Percentiles rank a stretch among this genome's conserved stretches.
phyloP scores from a whole-genome alignment of 2,797 vertebrate genomes.

The Rhinophrynus dorsalis region DNA sequence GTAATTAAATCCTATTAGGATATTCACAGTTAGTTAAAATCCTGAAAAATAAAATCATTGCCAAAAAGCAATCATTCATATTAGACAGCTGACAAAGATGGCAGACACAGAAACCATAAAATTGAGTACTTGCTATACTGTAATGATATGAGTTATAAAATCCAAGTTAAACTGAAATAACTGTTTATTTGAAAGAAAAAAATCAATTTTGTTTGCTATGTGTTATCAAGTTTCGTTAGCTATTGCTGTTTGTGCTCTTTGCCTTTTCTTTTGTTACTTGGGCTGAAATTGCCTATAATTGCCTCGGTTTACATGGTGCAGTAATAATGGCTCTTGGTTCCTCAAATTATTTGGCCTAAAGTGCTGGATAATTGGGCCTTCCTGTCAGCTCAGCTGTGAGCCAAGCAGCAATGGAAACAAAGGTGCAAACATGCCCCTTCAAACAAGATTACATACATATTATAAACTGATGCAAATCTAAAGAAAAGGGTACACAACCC shows the following conservation, averaged over 20 bases:
- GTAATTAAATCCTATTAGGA: slow-evolving; percentile 30
- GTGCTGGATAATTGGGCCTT: slow-evolving; percentile 42
- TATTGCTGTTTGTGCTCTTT: slow-evolving; percentile 22
- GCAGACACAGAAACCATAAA: neutral
- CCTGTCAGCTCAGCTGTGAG: slow-evolving; percentile 41
- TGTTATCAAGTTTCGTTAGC: slow-evolving; percentile 35
- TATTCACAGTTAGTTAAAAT: neutral
- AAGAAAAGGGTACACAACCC: neutral
- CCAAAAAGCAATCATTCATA: slow-evolving; percentile 18
- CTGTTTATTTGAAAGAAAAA: slow-evolving; percentile 36
- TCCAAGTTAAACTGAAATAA: slow-evolving; percentile 30
- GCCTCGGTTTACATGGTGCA: slow-evolving; percentile 35
- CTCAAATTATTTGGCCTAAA: slow-evolving; percentile 42
- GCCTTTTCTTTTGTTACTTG: slow-evolving; percentile 40
- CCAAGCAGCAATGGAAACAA: slow-evolving; percentile 31
- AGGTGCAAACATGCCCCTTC: neutral
- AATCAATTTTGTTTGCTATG: slow-evolving; percentile 43
- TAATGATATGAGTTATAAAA: slow-evolving; percentile 23
- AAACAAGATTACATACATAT: neutral
- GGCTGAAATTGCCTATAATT: slow-evolving; percentile 41
- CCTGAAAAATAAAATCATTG: slow-evolving; percentile 1
- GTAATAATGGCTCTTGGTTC: slow-evolving; percentile 45
- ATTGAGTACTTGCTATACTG: slow-evolving; percentile 24
- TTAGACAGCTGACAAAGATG: slow-evolving; percentile 25
- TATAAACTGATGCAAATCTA: neutral